Evolutionary conservation across 2,797 vertebrate species (phyloP).

Genomic region (Poecilia picta): DNA sequence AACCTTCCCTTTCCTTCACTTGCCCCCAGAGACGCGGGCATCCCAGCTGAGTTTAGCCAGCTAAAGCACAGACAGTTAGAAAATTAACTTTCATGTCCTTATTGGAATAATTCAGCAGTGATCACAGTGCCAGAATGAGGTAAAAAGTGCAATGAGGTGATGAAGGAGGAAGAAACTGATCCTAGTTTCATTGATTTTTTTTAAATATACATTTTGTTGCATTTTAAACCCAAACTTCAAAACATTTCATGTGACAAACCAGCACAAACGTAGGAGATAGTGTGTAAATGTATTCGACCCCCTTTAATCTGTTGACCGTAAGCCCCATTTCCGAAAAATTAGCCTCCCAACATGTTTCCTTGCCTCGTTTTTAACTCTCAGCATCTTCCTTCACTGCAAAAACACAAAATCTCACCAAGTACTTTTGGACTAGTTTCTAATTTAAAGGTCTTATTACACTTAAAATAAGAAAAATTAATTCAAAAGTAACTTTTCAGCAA

Average conservation of each 20-base stretch:
- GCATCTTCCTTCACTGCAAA: background rate
- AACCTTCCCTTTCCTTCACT: constrained; percentile 40
- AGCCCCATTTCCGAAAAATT: background rate
- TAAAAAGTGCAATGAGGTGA: constrained; percentile 60
- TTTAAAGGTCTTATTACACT: no score
- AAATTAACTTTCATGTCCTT: constrained; percentile 83
- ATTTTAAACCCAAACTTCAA: background rate
- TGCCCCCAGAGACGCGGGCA: constrained; percentile 76
- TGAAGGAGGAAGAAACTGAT: constrained; percentile 34
- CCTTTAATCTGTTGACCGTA: background rate
- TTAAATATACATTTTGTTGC: background rate
- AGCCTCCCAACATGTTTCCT: background rate
- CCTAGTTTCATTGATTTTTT: background rate
- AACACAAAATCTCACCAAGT: no score
- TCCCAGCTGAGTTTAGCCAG: constrained; percentile 76
- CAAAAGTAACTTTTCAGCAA: no score
- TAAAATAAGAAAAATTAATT: no score
- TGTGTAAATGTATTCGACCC: background rate
- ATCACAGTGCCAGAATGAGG: constrained; percentile 51
- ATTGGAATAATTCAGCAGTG: constrained; percentile 79
- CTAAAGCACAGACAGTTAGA: constrained; percentile 81
- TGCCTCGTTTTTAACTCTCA: background rate
- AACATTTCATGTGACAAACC: background rate
- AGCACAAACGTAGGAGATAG: background rate
- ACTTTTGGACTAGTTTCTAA: no score